Conservation (phyloP, 1,140 invertebrate species). For the Anoplophora glabripennis region DNA sequence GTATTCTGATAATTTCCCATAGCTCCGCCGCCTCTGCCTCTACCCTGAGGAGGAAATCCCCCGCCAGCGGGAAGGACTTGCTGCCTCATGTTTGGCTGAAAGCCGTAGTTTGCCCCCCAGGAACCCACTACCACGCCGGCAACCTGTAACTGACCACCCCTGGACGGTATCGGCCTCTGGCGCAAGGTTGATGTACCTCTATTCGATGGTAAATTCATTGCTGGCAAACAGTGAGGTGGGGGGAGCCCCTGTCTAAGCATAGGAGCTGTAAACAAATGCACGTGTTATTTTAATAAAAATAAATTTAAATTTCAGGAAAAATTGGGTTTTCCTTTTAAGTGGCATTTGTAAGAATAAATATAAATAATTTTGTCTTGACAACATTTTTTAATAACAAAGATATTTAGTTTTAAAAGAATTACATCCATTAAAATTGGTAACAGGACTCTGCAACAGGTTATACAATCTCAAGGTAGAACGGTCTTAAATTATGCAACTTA, state of each 20-base stretch:
- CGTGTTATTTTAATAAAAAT: no score
- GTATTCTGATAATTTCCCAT: slow-evolving; percentile 2
- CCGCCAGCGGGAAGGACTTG: slow-evolving; percentile 21
- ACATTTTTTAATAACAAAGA: not conserved
- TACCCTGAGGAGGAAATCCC: slow-evolving; percentile 3
- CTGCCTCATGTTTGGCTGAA: slow-evolving; percentile 48
- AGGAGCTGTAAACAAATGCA: slow-evolving; percentile 9
- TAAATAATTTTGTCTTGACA: not conserved
- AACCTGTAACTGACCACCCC: slow-evolving; percentile 77
- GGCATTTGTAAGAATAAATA: no score
- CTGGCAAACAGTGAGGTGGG: slow-evolving; percentile 40
- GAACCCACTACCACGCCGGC: slow-evolving; percentile 76
- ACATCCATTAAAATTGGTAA: no score
- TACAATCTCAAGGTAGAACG: no score
- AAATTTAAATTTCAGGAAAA: no score
- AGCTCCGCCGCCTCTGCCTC: slow-evolving; percentile 21
- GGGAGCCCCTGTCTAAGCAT: slow-evolving; percentile 35
- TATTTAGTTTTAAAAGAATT: not conserved
- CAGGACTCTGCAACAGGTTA: no score
- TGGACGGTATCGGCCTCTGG: slow-evolving; percentile 56
- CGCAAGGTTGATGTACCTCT: slow-evolving; percentile 23
- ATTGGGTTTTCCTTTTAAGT: no score
- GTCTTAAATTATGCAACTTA: no score
- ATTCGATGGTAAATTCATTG: slow-evolving; percentile 36
- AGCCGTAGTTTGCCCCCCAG: slow-evolving; percentile 72